phyloP scores from a whole-genome alignment of 2,113 vertebrate genomes.

The Epinephelus fuscoguttatus region DNA sequence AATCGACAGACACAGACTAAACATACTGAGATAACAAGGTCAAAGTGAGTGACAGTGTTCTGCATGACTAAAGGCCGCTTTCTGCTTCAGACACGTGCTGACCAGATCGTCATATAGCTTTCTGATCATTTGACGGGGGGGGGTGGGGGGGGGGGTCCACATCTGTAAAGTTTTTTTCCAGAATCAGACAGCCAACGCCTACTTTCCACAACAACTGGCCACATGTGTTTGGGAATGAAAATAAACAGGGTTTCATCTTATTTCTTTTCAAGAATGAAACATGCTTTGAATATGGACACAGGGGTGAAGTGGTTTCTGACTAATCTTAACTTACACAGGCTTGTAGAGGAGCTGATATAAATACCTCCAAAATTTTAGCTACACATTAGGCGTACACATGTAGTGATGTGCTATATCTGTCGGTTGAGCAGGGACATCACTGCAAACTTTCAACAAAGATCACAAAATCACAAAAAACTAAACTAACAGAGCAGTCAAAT shows the following conservation, averaged over 20 bases:
- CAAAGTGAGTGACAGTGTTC: conserved; percentile 34
- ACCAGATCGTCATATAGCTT: conserved; percentile 40
- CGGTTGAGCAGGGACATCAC: not conserved
- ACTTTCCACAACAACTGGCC: not conserved
- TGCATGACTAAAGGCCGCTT: conserved; percentile 52
- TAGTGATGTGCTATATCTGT: not conserved
- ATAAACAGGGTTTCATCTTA: not conserved
- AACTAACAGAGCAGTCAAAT: not conserved
- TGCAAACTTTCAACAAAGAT: not conserved
- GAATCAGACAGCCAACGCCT: not conserved
- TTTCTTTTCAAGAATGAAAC: not conserved
- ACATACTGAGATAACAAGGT: conserved; percentile 71
- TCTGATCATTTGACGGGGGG: not conserved
- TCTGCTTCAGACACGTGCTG: conserved; percentile 42
- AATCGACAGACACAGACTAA: conserved; percentile 77
- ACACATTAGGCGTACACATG: not conserved
- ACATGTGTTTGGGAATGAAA: not conserved
- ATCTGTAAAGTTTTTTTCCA: not conserved
- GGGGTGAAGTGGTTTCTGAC: not conserved
- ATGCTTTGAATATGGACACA: not conserved
- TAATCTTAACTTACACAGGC: not conserved
- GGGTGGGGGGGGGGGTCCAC: not conserved
- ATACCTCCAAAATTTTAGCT: not conserved
- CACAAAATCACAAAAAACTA: not conserved
- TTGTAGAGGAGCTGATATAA: not conserved